Conservation (phyloP, 2,113 vertebrate species). For the Mesoclemmys tuberculata region DNA sequence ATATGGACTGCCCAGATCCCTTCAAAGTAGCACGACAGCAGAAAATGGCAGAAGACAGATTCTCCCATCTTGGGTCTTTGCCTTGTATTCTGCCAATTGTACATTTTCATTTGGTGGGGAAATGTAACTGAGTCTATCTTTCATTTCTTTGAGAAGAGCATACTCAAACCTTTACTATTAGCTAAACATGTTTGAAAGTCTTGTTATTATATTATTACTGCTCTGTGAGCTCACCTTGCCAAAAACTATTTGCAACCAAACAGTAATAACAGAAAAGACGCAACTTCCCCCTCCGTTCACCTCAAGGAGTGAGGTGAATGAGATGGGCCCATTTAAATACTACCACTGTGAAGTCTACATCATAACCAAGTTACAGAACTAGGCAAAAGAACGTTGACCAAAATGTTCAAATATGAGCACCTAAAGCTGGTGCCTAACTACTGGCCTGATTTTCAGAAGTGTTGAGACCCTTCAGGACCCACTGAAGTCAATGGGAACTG, state of each 20-base stretch:
- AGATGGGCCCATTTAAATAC: slow-evolving; percentile 15
- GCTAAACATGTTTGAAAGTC: background rate
- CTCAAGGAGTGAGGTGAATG: background rate
- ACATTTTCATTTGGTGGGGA: background rate
- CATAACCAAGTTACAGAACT: background rate
- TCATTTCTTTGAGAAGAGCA: slow-evolving; percentile 7
- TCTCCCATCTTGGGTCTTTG: background rate
- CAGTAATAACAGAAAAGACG: slow-evolving; percentile 24
- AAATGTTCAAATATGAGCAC: background rate
- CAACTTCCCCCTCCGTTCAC: slow-evolving; percentile 21
- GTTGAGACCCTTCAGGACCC: slow-evolving; percentile 21
- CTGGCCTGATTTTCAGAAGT: slow-evolving; percentile 16
- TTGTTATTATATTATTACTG: background rate
- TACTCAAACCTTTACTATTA: slow-evolving; percentile 36
- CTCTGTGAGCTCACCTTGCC: slow-evolving; percentile 49
- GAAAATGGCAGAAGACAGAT: background rate
- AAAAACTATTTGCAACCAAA: slow-evolving; percentile 43
- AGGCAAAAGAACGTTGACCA: background rate
- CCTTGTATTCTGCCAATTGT: background rate
- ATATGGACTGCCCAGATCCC: background rate
- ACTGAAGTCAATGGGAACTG: slow-evolving; percentile 44
- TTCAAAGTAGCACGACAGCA: background rate
- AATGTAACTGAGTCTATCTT: background rate
- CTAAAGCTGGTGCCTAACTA: slow-evolving; percentile 32
- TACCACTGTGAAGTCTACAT: background rate